These are phyloP conservation scores for Goniozus legneri DNA, from an alignment of 1,140 invertebrate species.

Conservation along the genomic window DNA sequence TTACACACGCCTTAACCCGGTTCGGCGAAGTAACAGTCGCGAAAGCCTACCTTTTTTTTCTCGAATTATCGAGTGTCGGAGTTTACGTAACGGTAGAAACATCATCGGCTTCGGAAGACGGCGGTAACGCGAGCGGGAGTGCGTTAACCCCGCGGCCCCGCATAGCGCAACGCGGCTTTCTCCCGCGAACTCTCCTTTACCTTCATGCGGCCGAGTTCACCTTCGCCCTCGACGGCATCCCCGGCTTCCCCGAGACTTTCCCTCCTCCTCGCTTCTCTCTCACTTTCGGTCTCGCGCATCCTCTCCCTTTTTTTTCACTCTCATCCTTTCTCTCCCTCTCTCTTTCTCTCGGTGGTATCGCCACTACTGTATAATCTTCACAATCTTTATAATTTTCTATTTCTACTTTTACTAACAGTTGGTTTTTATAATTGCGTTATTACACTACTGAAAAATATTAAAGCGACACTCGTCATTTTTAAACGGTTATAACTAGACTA, in stretches of 20 bases:
- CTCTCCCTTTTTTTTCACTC: constrained; percentile 13
- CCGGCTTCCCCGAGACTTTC: constrained; percentile 11
- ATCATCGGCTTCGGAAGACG: constrained; percentile 46
- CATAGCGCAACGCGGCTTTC: constrained; percentile 34
- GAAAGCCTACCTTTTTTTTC: no score
- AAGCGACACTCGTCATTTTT: no score
- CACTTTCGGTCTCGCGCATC: constrained; percentile 8
- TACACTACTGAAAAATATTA: no score
- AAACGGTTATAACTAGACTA: no score
- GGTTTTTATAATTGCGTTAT: neutral
- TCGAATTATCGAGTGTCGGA: no score
- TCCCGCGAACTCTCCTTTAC: constrained; percentile 28
- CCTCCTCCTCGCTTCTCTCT: neutral
- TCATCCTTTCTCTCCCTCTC: constrained; percentile 17
- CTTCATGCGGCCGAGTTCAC: no score
- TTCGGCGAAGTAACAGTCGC: no score
- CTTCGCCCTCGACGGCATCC: constrained; percentile 2
- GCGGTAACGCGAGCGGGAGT: constrained; percentile 31
- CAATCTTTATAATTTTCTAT: neutral
- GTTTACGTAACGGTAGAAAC: constrained; percentile 50
- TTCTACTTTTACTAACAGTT: neutral
- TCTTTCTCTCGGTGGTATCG: neutral
- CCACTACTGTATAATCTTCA: neutral
- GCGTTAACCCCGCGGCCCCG: constrained; percentile 40
- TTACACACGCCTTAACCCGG: no score